Evolutionary conservation across 2,113 vertebrate species (phyloP).

Genomic region (Rhea americana): DNA sequence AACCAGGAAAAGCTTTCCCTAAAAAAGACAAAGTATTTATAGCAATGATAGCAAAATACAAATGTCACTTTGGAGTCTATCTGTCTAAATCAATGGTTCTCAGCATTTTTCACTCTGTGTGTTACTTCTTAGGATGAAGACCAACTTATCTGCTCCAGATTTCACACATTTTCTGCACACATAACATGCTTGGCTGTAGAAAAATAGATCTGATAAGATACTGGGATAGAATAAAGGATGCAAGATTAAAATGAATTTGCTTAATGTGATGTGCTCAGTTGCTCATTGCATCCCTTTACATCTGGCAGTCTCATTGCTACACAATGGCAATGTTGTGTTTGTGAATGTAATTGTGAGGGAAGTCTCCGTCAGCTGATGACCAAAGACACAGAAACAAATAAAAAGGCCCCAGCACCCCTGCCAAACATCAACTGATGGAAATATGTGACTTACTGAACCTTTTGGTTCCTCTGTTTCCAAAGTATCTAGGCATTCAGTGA

Average conservation of each 20-base stretch:
- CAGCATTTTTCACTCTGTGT: neutral
- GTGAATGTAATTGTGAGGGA: neutral
- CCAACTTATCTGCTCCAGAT: neutral
- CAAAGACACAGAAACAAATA: neutral
- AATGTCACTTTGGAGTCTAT: constrained; percentile 29
- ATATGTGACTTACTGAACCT: neutral
- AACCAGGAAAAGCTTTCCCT: constrained; percentile 51
- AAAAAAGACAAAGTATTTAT: constrained; percentile 43
- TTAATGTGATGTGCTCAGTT: neutral
- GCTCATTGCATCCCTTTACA: neutral
- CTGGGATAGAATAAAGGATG: neutral
- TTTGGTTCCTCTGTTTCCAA: neutral
- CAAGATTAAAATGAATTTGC: neutral
- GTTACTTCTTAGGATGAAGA: neutral
- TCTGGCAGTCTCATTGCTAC: neutral
- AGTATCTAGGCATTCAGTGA: neutral
- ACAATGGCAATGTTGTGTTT: neutral
- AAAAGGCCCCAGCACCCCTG: neutral
- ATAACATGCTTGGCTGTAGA: neutral
- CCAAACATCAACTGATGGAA: neutral
- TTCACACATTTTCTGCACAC: neutral
- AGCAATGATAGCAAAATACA: neutral
- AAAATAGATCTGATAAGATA: neutral
- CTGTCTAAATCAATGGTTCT: constrained; percentile 33
- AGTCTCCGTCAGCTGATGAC: neutral